Percentiles rank a stretch among this genome's conserved stretches.
These are phyloP conservation scores for Myotis davidii DNA, from an alignment of 2,113 vertebrate genomes.

Conservation along the genomic window DNA sequence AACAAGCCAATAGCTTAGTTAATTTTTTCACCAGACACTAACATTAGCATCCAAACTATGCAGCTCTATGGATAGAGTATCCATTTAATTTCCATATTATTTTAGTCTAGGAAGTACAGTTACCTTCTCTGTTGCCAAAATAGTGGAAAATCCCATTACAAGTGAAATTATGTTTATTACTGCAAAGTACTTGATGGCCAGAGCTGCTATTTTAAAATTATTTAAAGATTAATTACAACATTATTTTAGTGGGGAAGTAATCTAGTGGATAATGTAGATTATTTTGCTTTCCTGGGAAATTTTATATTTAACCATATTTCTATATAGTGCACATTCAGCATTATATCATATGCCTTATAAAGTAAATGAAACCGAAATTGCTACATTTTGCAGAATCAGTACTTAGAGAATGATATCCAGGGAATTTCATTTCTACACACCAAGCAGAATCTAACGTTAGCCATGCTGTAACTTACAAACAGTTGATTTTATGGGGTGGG, in stretches of 20 bases:
- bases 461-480: background rate
- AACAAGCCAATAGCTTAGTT: background rate
- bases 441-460: slow-evolving; percentile 48
- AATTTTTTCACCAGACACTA: background rate
- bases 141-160: background rate
- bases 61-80: background rate
- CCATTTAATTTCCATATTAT: slow-evolving; percentile 30
- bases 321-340: slow-evolving; percentile 65
- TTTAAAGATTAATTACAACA: slow-evolving; percentile 60
- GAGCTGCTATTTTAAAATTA: slow-evolving; percentile 45
- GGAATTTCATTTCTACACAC: slow-evolving; percentile 59
- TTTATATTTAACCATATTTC: slow-evolving; percentile 48
- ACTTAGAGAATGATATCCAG: slow-evolving; percentile 48
- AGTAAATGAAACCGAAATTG: slow-evolving; percentile 66
- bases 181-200: background rate
- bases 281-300: slow-evolving; percentile 52
- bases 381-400: slow-evolving; percentile 66
- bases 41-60: background rate
- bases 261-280: slow-evolving; percentile 56
- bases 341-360: slow-evolving; percentile 45
- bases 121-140: background rate
- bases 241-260: slow-evolving; percentile 26
- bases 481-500: background rate
- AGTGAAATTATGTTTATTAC: slow-evolving; percentile 49
- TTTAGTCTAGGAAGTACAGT: slow-evolving; percentile 21